Conservation (phyloP, 2,797 vertebrate species). For the Molossus molossus region DNA sequence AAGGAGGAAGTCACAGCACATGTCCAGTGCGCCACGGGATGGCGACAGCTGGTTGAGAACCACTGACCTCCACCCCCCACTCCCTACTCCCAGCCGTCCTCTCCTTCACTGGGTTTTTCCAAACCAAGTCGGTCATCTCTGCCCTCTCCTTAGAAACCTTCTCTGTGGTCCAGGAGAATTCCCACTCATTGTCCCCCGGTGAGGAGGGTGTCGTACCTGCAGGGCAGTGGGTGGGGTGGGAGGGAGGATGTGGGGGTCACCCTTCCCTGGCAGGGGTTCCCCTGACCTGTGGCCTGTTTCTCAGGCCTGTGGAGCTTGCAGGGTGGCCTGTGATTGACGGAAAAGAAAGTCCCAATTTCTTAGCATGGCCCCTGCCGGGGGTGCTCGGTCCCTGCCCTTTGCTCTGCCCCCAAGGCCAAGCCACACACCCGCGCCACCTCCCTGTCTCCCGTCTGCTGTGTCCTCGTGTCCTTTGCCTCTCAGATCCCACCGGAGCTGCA, state of each 20-base stretch:
- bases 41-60: fast-evolving
- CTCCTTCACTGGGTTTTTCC: neutral
- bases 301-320: too few relatives aligned
- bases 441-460: fast-evolving
- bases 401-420: neutral
- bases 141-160: neutral
- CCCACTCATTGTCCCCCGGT: neutral
- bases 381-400: fast-evolving
- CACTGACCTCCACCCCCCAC: fast-evolving
- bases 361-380: fast-evolving
- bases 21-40: neutral
- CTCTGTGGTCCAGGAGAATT: neutral
- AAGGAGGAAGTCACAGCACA: neutral
- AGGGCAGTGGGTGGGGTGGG: fast-evolving
- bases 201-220: neutral
- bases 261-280: neutral
- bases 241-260: fast-evolving
- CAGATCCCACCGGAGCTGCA: neutral
- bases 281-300: neutral
- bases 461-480: neutral
- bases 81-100: neutral
- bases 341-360: neutral
- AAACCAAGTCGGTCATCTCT: neutral
- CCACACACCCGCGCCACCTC: fast-evolving
- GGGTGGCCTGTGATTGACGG: neutral